These are phyloP conservation scores for Penaeus monodon DNA, from an alignment of 2,888 invertebrate genomes.

Conservation along the genomic window DNA sequence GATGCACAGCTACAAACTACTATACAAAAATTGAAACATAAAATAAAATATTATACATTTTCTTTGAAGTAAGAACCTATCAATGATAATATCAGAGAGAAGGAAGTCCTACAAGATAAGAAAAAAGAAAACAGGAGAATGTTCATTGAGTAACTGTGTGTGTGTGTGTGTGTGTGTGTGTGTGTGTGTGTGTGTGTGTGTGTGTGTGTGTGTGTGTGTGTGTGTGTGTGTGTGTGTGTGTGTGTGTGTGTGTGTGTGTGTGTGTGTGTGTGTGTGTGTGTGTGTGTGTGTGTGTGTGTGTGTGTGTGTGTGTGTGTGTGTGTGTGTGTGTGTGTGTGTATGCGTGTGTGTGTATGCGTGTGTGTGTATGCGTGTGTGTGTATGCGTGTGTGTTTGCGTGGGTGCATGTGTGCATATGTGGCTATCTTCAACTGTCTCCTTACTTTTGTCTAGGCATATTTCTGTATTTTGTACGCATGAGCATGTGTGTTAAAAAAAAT, in stretches of 20 bases:
- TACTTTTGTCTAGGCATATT: neutral
- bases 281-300: neutral
- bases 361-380: conserved; percentile 7
- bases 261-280: neutral
- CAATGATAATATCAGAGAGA: too few relatives aligned
- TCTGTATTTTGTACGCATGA: neutral
- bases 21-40: too few relatives aligned
- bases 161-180: conserved; percentile 9
- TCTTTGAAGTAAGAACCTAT: too few relatives aligned
- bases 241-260: conserved; percentile 9
- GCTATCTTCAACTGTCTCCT: neutral
- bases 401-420: neutral
- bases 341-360: conserved; percentile 8
- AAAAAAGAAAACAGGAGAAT: too few relatives aligned
- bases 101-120: too few relatives aligned
- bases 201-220: neutral
- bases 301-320: conserved; percentile 26
- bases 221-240: neutral
- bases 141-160: too few relatives aligned
- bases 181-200: neutral
- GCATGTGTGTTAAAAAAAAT: neutral
- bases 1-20: too few relatives aligned
- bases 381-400: neutral
- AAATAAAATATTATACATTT: too few relatives aligned
- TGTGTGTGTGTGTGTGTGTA: neutral